A percentile compares a stretch with the other conserved stretches of the same genome.
These are phyloP conservation scores for Pogona vitticeps DNA, from an alignment of 2,113 vertebrate genomes.

Conservation along the genomic window DNA sequence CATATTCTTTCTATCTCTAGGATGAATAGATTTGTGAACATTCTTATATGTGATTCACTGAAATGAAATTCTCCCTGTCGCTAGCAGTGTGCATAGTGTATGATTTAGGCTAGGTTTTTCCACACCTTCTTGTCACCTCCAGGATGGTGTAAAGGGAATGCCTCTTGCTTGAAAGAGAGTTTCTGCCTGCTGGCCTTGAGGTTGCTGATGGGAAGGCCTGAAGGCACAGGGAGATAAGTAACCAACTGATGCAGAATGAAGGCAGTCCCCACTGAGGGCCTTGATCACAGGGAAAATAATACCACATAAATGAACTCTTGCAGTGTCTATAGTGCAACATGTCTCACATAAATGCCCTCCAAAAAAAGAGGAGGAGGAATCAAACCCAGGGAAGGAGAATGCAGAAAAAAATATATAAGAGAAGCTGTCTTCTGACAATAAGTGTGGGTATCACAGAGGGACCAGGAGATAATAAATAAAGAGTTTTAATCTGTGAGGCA, in stretches of 20 bases:
- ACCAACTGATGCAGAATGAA: not conserved
- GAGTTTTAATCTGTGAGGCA: not conserved
- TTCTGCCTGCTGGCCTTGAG: not conserved
- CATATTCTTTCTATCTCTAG: too few relatives aligned
- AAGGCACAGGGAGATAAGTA: not conserved
- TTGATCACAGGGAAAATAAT: not conserved
- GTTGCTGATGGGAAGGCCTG: not conserved
- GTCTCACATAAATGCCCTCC: not conserved
- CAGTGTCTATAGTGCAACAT: not conserved
- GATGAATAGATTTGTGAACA: too few relatives aligned
- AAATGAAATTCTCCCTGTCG: not conserved
- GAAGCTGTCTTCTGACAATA: not conserved
- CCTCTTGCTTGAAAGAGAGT: not conserved
- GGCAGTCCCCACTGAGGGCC: not conserved
- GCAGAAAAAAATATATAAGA: conserved; percentile 12
- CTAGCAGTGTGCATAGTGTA: not conserved
- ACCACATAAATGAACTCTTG: not conserved
- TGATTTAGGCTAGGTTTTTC: not conserved
- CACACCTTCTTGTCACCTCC: not conserved
- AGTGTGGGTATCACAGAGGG: not conserved
- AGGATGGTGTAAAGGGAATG: not conserved
- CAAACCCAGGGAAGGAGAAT: not conserved
- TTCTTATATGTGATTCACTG: too few relatives aligned
- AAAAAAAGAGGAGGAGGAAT: not conserved
- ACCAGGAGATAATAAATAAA: not conserved